phyloP scores from a whole-genome alignment of 2,113 vertebrate genomes.

The Stomatorhinus ivindoensis region DNA sequence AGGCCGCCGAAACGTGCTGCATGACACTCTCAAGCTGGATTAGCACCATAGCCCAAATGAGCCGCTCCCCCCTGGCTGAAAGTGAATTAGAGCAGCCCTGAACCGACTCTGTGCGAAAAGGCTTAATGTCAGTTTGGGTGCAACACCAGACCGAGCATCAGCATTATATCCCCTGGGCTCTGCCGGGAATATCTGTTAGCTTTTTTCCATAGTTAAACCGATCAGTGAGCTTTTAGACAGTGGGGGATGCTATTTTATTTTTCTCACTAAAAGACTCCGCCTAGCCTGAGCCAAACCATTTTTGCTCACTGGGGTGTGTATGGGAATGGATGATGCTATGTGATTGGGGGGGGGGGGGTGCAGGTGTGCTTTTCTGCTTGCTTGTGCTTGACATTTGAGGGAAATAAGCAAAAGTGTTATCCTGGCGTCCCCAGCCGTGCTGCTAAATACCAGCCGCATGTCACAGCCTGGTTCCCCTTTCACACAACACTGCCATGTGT shows the following conservation, averaged over 20 bases:
- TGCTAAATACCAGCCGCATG: neutral
- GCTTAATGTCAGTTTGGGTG: neutral
- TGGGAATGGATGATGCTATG: neutral
- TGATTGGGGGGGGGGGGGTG: neutral
- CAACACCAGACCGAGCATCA: neutral
- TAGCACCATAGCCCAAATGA: neutral
- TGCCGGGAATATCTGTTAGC: neutral
- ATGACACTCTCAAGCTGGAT: neutral
- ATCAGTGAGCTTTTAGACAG: neutral
- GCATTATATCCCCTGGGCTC: neutral
- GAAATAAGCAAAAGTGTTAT: neutral
- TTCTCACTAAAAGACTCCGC: neutral
- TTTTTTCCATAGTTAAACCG: conserved; percentile 2
- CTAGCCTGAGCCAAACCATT: neutral
- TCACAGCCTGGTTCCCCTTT: neutral
- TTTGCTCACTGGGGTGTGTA: neutral
- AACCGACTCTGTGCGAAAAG: neutral
- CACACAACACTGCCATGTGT: neutral
- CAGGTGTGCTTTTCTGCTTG: neutral
- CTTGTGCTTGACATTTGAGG: neutral
- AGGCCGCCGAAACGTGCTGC: neutral
- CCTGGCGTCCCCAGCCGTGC: neutral
- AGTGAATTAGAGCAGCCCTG: neutral
- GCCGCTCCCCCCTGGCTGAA: neutral
- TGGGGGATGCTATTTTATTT: neutral